Evolutionary conservation across 2,113 vertebrate species (phyloP).

Genomic region (Crypturellus undulatus): DNA sequence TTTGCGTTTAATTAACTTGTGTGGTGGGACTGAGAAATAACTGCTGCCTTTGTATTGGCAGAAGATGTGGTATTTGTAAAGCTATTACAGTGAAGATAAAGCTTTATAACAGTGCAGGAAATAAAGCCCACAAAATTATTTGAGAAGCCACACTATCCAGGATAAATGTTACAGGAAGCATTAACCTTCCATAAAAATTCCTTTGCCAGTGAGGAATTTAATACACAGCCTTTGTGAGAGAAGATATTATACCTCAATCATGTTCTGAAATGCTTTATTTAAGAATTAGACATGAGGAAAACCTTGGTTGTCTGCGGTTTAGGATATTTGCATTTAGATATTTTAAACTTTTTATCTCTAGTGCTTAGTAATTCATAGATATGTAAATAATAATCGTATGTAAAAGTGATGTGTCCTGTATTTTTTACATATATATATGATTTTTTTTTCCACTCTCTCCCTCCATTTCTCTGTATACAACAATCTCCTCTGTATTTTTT

Average conservation of each 20-base stretch:
- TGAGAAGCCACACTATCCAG: conserved; percentile 68
- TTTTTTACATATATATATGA: not conserved
- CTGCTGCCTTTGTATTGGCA: conserved; percentile 48
- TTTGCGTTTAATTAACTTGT: conserved; percentile 65
- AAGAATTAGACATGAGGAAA: conserved; percentile 59
- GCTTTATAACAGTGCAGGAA: conserved; percentile 66
- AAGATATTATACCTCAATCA: conserved; percentile 63
- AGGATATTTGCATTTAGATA: conserved; percentile 12
- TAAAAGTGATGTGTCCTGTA: not conserved
- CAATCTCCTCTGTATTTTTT: not conserved
- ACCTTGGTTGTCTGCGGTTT: conserved; percentile 44
- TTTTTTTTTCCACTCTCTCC: not conserved
- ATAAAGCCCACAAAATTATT: conserved; percentile 74
- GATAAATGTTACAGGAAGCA: conserved; percentile 77
- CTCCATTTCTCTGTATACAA: not conserved
- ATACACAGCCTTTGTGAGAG: conserved; percentile 64
- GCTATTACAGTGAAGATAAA: conserved; percentile 58
- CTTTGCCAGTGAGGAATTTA: conserved; percentile 75
- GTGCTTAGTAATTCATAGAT: not conserved
- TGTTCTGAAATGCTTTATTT: conserved; percentile 61
- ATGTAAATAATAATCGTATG: not conserved
- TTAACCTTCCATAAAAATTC: conserved; percentile 78
- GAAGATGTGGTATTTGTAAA: conserved; percentile 63
- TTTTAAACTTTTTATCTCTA: not conserved
- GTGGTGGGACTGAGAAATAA: conserved; percentile 50